Base-by-base conservation (phyloP, 2,888 invertebrate genomes). In the Spisula subtruncata region DNA sequence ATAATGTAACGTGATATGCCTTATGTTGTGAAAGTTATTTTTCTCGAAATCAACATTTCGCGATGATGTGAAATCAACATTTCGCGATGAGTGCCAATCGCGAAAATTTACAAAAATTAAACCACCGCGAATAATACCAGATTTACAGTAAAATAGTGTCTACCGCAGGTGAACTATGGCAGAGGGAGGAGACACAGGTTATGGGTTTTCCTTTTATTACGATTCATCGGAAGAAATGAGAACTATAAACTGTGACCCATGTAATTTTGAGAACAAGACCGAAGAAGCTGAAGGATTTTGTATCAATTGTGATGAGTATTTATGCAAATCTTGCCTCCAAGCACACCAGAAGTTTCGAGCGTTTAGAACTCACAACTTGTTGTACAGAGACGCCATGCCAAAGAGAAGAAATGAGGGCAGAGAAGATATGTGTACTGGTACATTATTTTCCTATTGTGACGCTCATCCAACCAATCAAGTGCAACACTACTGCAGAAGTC, bases 241-340 rank as follows among this genome's bases (percentile, higher is more conserved):
- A 51, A 32, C 14, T 10, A 29, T 84, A 12, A 46, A 84, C 51
- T 84, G 84, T 75, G 84, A 84, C 32, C 84, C 84, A 8, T 84
- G 84, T 20, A 25, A 48, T 75, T 84, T 51, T 75, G 84, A 84
- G 10, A 16, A 48, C 14, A 75, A 20, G 29, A 41, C 14, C 5
- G 46, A 18, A 71, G 84, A 84, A 32, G 25, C 84, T 51, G 46
- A 48, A 32, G 84, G 71, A 84, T 84, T 51, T 29, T 84, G 84
- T 20, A 32, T 71, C 8, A 71, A 84, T 1, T 84, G 84, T 51
- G 71, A 84, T 32, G 84, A 84, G 14, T 75, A 29, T 51, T 51
- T 75, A 25, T 84, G 84, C 20, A n/a, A 48, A n/a, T 8, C 71
- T 10, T 84, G 84, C 16, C 25, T 75, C 8, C 75, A 75, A 46